Percentiles rank a stretch among this genome's conserved stretches.
Conservation (phyloP, 2,797 vertebrate species). For the Helicolenus hilgendorfi region DNA sequence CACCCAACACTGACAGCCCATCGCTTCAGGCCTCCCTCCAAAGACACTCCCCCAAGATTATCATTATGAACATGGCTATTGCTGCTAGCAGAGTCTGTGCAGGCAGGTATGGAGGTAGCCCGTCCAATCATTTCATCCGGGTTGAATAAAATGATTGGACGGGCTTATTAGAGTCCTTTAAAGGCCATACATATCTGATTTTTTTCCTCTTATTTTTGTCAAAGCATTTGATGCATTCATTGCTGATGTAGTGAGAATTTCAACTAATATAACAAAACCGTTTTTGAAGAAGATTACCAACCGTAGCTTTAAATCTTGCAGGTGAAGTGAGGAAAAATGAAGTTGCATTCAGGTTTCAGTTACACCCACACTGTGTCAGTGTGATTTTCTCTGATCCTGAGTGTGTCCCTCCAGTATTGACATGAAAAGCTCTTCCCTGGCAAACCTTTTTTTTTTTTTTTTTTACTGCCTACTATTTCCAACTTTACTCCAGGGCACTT, state of each 20-base stretch:
- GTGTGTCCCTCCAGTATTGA: background rate
- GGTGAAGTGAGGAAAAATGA: background rate
- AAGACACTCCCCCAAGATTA: background rate
- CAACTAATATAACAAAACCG: too few species aligned
- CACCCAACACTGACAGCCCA: background rate
- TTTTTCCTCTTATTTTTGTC: too few species aligned
- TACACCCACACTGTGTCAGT: background rate
- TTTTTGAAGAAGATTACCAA: too few species aligned
- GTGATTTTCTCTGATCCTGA: slow-evolving; percentile 1
- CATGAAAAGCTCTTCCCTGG: background rate
- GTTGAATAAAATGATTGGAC: too few species aligned
- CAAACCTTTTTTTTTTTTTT: background rate
- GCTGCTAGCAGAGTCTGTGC: too few species aligned
- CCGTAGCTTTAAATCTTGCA: background rate
- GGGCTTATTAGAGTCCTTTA: too few species aligned
- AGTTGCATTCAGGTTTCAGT: background rate
- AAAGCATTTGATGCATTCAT: too few species aligned
- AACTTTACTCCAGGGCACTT: background rate
- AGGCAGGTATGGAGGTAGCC: background rate
- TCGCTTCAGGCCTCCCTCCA: background rate
- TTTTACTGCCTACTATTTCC: background rate
- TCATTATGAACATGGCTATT: background rate
- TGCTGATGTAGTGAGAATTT: too few species aligned
- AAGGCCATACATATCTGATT: rapidly evolving
- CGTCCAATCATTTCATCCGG: too few species aligned